These are phyloP conservation scores for Cephus nigrinus DNA, from an alignment of 2,888 invertebrate genomes.

Conservation along the genomic window DNA sequence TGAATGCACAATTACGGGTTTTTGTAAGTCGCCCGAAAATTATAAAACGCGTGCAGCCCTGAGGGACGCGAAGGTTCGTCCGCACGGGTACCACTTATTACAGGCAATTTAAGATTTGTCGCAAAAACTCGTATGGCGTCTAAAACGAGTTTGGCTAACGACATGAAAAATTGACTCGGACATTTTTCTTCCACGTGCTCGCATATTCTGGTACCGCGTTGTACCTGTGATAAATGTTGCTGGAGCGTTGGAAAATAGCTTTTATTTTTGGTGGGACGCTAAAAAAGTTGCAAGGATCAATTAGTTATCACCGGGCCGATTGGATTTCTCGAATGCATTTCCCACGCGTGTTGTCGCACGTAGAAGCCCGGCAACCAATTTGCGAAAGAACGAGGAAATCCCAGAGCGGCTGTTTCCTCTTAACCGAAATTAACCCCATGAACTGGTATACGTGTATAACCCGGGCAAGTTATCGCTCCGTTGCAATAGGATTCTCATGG, in stretches of 20 bases:
- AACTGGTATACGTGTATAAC: background rate
- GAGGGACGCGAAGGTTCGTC: background rate
- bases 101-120: background rate
- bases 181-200: background rate
- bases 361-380: slow-evolving; percentile 41
- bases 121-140: background rate
- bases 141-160: background rate
- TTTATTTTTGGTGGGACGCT: background rate
- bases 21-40: slow-evolving; percentile 7
- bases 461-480: background rate
- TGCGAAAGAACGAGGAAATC: slow-evolving; percentile 37
- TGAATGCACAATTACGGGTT: slow-evolving; percentile 19
- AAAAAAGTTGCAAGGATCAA: background rate
- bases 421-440: slow-evolving; percentile 53
- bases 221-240: background rate
- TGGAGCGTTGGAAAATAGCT: background rate
- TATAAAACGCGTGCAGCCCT: background rate
- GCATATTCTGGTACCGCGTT: background rate
- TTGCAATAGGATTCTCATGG: background rate
- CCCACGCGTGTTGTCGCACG: slow-evolving; percentile 53
- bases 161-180: background rate
- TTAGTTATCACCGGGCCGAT: slow-evolving; percentile 20
- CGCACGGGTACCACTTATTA: background rate
- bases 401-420: slow-evolving; percentile 55
- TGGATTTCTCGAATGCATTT: slow-evolving; percentile 54